Evolutionary conservation across 1,140 invertebrate genomes (phyloP), one percentile per base, ranked within the genome.

Genomic region (Zelostemma sp.): DNA sequence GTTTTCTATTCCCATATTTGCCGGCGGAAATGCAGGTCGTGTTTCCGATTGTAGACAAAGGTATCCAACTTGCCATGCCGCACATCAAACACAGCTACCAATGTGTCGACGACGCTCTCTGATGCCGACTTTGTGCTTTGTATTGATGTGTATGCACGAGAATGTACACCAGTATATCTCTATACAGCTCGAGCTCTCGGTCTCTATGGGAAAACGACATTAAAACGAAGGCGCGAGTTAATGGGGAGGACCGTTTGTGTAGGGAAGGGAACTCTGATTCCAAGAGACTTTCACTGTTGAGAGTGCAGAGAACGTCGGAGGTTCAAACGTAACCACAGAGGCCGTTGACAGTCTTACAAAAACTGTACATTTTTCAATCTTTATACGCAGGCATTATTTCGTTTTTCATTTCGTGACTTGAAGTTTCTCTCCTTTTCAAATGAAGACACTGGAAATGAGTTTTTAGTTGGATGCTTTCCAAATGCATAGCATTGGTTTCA

Each of bases 151-250:
- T 14, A 28, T 54, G 48, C 28, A n/a, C n/a, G n/a, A n/a, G n/a
- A n/a, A n/a, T n/a, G 46, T n/a, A 51, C 66, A 63, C 45, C 3
- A 25, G 8, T 25, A 25, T 8, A 51, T n/a, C 45, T 60, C 62
- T 45, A 59, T 48, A 54, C 50, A 40, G 6, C 16, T 16, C 49
- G 51, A 16, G 48, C 46, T 58, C 46, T 49, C 19, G 8, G 59
- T 38, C 64, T 72, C 76, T 77, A 80, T 82, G 79, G 72, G 78
- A 82, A 80, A 82, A 79, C 76, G 77, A 77, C 78, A 80, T 80
- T 80, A 80, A 80, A 72, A 59, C 60, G 67, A 66, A 73, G 69
- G 71, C 60, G 72, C 45, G 62, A 50, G 64, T 60, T 51, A 45
- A 28, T 45, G 25, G 49, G 56, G 47, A 61, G 63, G 67, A 21